Evolutionary conservation across 1,140 invertebrate genomes (phyloP), one percentile per base, ranked within the genome.

Genomic region (Drosophila pseudoananassae): DNA sequence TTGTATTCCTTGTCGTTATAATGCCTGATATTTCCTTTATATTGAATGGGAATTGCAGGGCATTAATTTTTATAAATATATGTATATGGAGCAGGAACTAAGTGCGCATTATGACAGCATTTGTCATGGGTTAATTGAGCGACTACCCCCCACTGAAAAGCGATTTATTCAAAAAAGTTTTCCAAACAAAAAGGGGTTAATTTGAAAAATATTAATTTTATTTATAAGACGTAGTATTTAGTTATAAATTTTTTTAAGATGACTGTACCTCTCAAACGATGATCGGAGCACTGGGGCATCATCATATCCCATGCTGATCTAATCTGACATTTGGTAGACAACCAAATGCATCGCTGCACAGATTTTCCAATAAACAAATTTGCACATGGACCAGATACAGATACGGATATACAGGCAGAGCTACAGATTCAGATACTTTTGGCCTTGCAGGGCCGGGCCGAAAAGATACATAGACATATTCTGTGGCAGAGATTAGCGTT

Each of bases 281-380:
- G 66, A 20, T 45, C 56, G 50, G 58, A 55, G 83, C 45, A 49
- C 50, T 38, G 40, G 50, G 17, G 63, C 43, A 69, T 69, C 31
- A 46, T 65, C 33, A 36, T 36, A n/a, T 36, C 33, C 61, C 72
- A 65, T 38, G 56, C 49, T 81, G 78, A 87, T 90, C 63, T 88
- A 90, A 90, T 77, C 82, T 78, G 87, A 87, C 78, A 88, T 79
- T 78, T 84, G 76, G 65, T 80, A 82, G 75, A 83, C 73, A 80
- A 74, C 55, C 55, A 63, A 63, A 83, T 88, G 83, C 83, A 88
- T 88, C 84, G 71, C 68, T 79, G 82, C 78, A 79, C 78, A 82
- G 78, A 90, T 90, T 88, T 90, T 74, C 78, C 74, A 79, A 90
- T 90, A 90, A 90, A 87, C 78, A 90, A 90, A 90, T 87, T 87